Base-by-base conservation (phyloP, 2,113 vertebrate genomes). In the Saimiri boliviensis region DNA sequence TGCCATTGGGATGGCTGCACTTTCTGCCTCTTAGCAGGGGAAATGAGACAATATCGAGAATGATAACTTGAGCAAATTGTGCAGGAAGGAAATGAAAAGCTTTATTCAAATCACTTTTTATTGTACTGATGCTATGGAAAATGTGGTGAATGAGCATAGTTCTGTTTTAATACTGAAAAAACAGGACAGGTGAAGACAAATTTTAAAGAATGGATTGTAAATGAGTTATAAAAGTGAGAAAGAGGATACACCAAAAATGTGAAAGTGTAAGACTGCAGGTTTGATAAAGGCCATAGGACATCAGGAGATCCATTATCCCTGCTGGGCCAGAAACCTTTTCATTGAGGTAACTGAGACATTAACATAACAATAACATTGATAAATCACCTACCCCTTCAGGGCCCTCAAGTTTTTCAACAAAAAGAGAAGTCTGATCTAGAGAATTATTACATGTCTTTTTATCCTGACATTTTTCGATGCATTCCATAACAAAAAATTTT, bases 121-220 rank as follows among this genome's bases (percentile, higher is more conserved):
- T 73, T 68, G 20, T 93, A n/a, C 32, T 60, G 16, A 49, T 93
- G 40, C 45, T 12, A 42, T 86, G 52, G 74, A 83, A 93, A 96
- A 94, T 84, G 47, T 81, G 45, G 13, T 87, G 19, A 96, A 76
- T 79, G 85, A 94, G 16, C 49, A 19, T 71, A 54, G 73, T 92
- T 96, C 66, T 74, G 76, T 92, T 86, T 76, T 92, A 86, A 56
- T 95, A 47, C 76, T 82, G 86, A 84, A 81, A 79, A 85, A 37
- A 70, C 3, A 68, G 47, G 54, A 82, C 66, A 81, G 56, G 87
- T n/a, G 42, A 95, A 89, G 94, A 73, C 87, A 83, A 11, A 45
- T 49, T 82, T 74, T 92, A 37, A 77, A 68, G 77, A 86, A 84
- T 86, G 27, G 13, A 82, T 80, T 35, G 25, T 70, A 74, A 60